Base-by-base conservation (phyloP, 1,140 invertebrate species). In the Thalassaphorura encarpata region DNA sequence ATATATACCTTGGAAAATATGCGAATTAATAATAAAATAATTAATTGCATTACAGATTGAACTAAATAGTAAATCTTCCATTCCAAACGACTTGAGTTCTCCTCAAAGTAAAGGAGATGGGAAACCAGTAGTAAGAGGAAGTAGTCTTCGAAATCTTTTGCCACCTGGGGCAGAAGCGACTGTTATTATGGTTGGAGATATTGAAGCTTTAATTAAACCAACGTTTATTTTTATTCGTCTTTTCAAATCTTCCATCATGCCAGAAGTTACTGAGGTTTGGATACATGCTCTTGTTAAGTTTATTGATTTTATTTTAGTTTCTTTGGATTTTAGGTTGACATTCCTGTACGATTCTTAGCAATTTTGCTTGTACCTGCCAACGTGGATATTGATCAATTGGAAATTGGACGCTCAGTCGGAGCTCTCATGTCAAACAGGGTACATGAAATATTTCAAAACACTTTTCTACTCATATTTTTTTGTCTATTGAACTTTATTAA, bases 321-420 rank as follows among this genome's bases (percentile, higher is more conserved):
- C 16, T 21, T 43, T 11, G 6, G 16, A 43, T 43, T 43, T 18
- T 18, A 97, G 46, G 13, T 52, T 41, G 33, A 84, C 0, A 84
- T 96, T 56, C 92, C 93, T 0, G 85, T 93, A 6, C 77, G 93
- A 45, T 97, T 97, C 67, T 80, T 97, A 73, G 95, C 95, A 67
- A 83, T 95, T 11, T 74, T 97, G 1, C 73, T 97, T 41, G 92
- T 91, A 0, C 93, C 94, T 0, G 76, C 75, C 16, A 79, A 81
- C 52, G 79, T 81, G 52, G 78, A 81, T 3, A 84, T 87, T 54
- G 89, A 95, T 70, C 96, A 94, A 71, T 89, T 95, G 72, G 93
- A 97, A 76, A 85, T 97, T 56, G 93, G 93, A 69, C 78, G 94
- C 43, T 90, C 89, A 3, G 91, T 97, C 54, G 89, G 91, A 13